Conservation (phyloP, 2,113 vertebrate genomes). For the Tursiops truncatus region DNA sequence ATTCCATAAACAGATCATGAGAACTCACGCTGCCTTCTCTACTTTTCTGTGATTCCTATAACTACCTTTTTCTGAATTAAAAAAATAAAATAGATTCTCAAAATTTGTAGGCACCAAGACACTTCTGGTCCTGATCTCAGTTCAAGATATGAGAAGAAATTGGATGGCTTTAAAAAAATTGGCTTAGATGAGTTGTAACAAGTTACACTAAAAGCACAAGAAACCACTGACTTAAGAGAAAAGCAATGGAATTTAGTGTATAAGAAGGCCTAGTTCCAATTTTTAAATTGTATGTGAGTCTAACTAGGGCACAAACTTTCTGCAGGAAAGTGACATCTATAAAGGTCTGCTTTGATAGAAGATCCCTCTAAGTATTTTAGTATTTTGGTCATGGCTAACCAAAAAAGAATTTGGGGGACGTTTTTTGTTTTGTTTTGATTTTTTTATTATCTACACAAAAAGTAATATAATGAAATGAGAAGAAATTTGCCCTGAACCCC, state of each 20-base stretch:
- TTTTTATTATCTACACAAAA: background rate
- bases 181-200: background rate
- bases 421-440: background rate
- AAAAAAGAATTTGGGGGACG: background rate
- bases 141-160: background rate
- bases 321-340: background rate
- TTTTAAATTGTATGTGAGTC: background rate
- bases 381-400: background rate
- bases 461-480: background rate
- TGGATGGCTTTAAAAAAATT: background rate
- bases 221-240: background rate
- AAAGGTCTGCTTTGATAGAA: background rate
- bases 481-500: background rate
- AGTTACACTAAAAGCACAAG: background rate
- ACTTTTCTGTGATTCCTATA: background rate
- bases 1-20: background rate
- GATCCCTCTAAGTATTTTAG: background rate
- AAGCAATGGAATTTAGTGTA: background rate
- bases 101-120: background rate
- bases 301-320: background rate
- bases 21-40: background rate
- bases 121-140: background rate
- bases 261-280: background rate
- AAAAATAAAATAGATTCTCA: background rate
- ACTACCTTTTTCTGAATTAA: background rate